Percentiles rank a stretch among this genome's conserved stretches.
Evolutionary conservation across 2,797 vertebrate genomes (phyloP).

Genomic region (Danionella dracula): DNA sequence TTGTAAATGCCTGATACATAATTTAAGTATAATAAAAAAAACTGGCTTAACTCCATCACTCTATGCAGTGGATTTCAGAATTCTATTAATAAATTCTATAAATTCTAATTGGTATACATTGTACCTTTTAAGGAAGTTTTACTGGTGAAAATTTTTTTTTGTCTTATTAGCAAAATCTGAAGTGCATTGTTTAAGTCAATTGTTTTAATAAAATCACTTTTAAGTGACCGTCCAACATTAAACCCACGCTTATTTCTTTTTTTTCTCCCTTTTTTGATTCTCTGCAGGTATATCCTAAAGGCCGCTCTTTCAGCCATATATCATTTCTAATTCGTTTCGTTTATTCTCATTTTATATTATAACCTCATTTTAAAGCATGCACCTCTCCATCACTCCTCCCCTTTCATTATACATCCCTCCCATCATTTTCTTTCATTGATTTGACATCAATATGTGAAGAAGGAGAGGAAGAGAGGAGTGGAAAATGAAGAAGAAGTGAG

Average conservation of each 20-base stretch:
- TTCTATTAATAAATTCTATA: no score
- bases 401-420: constrained; percentile 47
- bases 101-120: no score
- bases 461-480: constrained; percentile 47
- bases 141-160: no score
- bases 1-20: no score
- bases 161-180: no score
- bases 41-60: no score
- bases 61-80: no score
- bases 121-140: no score
- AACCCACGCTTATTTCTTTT: constrained; percentile 51
- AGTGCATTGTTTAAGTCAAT: no score
- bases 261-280: constrained; percentile 50
- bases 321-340: constrained; percentile 27
- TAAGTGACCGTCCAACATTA: constrained; percentile 43
- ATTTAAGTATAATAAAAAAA: no score
- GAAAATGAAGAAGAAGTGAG: constrained; percentile 54
- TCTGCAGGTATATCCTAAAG: constrained; percentile 73
- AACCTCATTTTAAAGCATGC: constrained; percentile 49
- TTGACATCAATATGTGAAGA: constrained; percentile 62
- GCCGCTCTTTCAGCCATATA: constrained; percentile 49
- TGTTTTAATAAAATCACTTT: no score
- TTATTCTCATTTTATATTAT: background rate
- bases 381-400: constrained; percentile 45
- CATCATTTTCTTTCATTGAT: constrained; percentile 58